Base-by-base conservation (phyloP, 2,888 invertebrate species). In the Idaea straminata region DNA sequence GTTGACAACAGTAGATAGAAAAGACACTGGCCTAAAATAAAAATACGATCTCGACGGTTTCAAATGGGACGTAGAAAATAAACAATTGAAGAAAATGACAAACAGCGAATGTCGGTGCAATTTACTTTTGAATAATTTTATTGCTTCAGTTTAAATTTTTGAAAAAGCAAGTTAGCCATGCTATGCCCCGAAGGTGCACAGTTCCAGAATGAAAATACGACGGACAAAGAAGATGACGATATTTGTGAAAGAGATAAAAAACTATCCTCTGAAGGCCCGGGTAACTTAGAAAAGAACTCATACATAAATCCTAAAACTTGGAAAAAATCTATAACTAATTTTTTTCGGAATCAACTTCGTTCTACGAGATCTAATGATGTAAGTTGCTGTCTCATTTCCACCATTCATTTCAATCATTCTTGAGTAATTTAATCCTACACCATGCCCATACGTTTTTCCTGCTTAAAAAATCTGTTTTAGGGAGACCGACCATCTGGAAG, bases 321-420 rank as follows among this genome's bases (percentile, higher is more conserved):
- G 92, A 92, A 90, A 74, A 92, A 91, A 73, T 91, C 92, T 57
- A 83, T 92, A 63, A 80, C 91, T 3, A 90, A 87, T 75, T 92
- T 92, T 76, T 92, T 92, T 79, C 85, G 91, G 61, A 85, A 87
- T 73, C 91, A 89, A 74, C 79, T 87, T 65, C 87, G 91, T 61
- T 86, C 91, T 62, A 87, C 91, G 4, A 91, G 86, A 79, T 92
- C 92, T 34, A 91, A 88, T 72, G 91, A 92, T 72, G 92, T 92
- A 82, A 86, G 89, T 72, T 15, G 15, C 25, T 5, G n/a, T 57
- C 57, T 57, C 6, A 16, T n/a, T 1, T 15, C 16, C n/a, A 3
- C 10, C 15, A 13, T 15, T 15, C 1, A 58, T 5, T 0, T 61
- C n/a, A n/a, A 62, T 25, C n/a, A 61, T 59, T 57, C 5, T 57